Conservation (phyloP, 2,888 invertebrate species). For the Pachliopta kotzebuea region DNA sequence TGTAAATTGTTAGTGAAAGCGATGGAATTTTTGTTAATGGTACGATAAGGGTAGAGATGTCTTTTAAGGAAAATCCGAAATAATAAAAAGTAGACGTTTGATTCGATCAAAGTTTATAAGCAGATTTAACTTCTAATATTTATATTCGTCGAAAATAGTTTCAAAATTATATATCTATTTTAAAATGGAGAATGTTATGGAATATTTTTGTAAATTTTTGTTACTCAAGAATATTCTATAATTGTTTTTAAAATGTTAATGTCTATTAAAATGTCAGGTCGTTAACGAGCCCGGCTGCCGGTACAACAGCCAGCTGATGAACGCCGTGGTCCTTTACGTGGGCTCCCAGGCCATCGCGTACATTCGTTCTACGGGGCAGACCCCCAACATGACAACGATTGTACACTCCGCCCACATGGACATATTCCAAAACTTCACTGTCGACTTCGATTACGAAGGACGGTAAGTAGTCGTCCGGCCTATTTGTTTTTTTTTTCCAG, state of each 20-base stretch:
- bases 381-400: constrained; percentile 98
- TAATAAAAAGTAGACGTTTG: too few relatives aligned
- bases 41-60: too few relatives aligned
- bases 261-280: constrained; percentile 54
- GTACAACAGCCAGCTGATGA: constrained; percentile 98
- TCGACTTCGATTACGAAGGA: constrained; percentile 98
- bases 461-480: constrained; percentile 60
- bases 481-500: too few relatives aligned
- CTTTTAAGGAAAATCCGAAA: too few relatives aligned
- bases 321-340: constrained; percentile 98
- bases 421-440: constrained; percentile 99
- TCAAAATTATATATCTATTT: too few relatives aligned
- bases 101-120: too few relatives aligned
- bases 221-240: constrained; percentile 2
- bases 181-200: too few relatives aligned
- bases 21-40: too few relatives aligned
- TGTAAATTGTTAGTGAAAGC: too few relatives aligned
- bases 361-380: constrained; percentile 94
- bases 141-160: too few relatives aligned
- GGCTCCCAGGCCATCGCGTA: constrained; percentile 97
- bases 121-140: too few relatives aligned
- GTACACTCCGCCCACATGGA: constrained; percentile 99
- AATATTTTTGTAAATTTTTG: neutral
- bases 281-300: constrained; percentile 93
- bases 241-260: too few relatives aligned